phyloP scores from a whole-genome alignment of 1,140 invertebrate species.

The Gonioctena quinquepunctata region DNA sequence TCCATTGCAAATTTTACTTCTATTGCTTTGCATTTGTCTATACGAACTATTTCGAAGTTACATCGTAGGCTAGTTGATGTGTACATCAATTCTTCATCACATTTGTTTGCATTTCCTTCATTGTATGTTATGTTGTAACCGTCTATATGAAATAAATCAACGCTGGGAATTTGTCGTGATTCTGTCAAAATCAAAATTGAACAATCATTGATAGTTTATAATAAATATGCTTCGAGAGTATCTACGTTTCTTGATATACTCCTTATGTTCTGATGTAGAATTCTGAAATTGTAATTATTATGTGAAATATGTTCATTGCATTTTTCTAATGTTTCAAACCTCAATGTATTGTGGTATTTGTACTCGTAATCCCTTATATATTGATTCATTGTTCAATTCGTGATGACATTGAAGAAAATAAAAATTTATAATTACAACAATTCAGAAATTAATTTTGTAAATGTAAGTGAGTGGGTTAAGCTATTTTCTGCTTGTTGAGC shows the following conservation, averaged over 20 bases:
- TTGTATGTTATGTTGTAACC: background rate
- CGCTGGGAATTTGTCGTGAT: background rate
- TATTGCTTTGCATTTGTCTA: conserved; percentile 1
- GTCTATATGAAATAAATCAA: conserved; percentile 4
- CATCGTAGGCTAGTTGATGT: background rate
- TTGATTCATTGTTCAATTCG: no score
- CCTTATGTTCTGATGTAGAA: background rate
- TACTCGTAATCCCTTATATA: background rate
- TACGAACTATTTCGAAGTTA: conserved; percentile 5
- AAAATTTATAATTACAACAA: no score
- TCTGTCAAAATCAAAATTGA: background rate
- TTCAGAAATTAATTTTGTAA: no score
- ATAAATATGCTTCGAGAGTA: background rate
- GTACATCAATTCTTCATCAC: background rate
- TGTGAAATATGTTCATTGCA: background rate
- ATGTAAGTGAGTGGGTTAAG: no score
- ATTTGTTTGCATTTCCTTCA: background rate
- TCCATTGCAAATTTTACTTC: background rate
- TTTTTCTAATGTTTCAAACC: background rate
- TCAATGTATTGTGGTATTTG: background rate
- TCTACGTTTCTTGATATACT: background rate
- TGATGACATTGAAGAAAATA: no score
- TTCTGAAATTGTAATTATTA: background rate
- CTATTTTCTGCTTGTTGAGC: no score
- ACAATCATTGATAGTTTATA: background rate